These are phyloP conservation scores for Bombus sibiricus DNA, from an alignment of 1,140 invertebrate species.

Conservation along the genomic window DNA sequence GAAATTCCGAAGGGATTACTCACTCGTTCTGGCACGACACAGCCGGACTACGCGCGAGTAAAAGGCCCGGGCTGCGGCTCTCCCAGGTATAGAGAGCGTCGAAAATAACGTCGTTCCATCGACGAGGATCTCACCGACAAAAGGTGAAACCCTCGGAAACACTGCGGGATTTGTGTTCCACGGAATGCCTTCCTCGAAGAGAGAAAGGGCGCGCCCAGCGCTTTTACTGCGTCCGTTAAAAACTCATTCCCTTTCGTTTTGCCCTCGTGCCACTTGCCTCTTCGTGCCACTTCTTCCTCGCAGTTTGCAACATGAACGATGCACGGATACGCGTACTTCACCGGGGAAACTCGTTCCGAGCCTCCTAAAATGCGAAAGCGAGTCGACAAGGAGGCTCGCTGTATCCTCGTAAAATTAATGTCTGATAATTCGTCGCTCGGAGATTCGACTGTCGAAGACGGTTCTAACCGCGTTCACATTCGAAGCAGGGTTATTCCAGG, in stretches of 20 bases:
- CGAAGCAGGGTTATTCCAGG: too few species aligned
- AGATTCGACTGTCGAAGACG: too few species aligned
- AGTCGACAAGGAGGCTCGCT: background rate
- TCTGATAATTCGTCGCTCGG: background rate
- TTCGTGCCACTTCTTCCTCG: background rate
- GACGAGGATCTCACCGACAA: conserved; percentile 18
- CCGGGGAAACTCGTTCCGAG: background rate
- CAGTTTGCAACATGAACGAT: background rate
- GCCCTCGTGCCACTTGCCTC: background rate
- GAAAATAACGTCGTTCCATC: conserved; percentile 25
- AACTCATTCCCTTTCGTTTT: conserved; percentile 2
- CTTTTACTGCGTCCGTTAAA: conserved; percentile 26
- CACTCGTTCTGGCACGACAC: conserved; percentile 21
- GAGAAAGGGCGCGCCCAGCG: background rate
- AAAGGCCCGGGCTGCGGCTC: too few species aligned
- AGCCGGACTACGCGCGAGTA: background rate
- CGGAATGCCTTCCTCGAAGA: conserved; percentile 32
- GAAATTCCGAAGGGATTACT: conserved; percentile 69
- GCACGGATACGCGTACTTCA: background rate
- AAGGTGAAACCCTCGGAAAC: conserved; percentile 26
- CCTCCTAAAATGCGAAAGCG: background rate
- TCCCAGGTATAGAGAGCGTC: conserved; percentile 35
- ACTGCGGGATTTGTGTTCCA: conserved; percentile 14
- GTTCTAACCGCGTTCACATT: too few species aligned
- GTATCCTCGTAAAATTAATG: conserved; percentile 3